Evolutionary conservation across 2,113 vertebrate genomes (phyloP), one percentile per base, ranked within the genome.

Genomic region (Corythoichthys intestinalis): DNA sequence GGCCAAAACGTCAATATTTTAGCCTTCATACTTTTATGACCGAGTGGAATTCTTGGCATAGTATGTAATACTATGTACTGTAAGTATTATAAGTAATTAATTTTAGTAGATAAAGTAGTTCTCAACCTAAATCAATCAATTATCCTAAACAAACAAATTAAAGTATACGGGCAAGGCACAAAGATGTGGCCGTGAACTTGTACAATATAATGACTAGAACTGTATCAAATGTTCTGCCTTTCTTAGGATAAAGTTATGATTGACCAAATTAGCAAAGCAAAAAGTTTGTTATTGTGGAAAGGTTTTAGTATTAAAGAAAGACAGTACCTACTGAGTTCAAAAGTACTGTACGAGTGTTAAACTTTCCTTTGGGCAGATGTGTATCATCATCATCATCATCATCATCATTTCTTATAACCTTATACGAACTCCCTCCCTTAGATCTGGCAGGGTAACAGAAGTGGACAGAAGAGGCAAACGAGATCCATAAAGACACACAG

Each of bases 321-420:
- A 62, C 58, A 35, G 61, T 75, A 65, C 65, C 69, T 81, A 83
- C 82, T 79, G 69, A 85, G 66, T 74, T 83, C 85, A 85, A 84
- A 91, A 90, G 90, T 90, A 28, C 20, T 28, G 20, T 28, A 85
- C 84, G 85, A 88, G 80, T 65, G 68, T 80, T 82, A 91, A 90
- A 91, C 90, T 90, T 92, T 91, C 90, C 90, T 88, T 87, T 85
- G 89, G 85, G 90, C 90, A 93, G 89, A 91, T 90, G 91, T 91
- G 91, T 90, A 93, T 92, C 92, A 92, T 88, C 91, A 85, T 89
- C 20, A 34, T 58, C 56, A 6, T 91, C 86, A 89, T 91, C 20
- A 34, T 58, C 56, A 6, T 91, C 86, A 89, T 91, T 89, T 91
- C 91, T 91, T 88, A 91, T 83, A 90, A 78, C 87, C 75, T 80